phyloP scores from a whole-genome alignment of 2,797 vertebrate species.

The Periparus ater region DNA sequence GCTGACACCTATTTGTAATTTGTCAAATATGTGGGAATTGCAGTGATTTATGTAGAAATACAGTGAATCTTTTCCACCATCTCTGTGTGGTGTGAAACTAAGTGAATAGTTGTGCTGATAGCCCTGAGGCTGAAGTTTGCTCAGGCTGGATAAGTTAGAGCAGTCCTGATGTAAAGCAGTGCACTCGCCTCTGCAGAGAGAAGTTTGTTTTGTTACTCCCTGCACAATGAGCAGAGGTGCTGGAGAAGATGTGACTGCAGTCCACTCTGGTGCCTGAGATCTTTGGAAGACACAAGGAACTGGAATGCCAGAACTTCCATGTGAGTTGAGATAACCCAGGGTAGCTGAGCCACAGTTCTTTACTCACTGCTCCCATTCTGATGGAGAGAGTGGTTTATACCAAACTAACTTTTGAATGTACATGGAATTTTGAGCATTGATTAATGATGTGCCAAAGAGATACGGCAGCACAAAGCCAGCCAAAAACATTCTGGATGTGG shows the following conservation, averaged over 20 bases:
- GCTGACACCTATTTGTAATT: not conserved
- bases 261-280: not conserved
- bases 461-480: not conserved
- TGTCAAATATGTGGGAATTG: not conserved
- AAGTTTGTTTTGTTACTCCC: not conserved
- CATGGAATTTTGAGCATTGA: not conserved
- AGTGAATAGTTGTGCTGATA: not conserved
- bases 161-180: not conserved
- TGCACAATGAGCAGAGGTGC: not conserved
- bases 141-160: not conserved
- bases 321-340: not conserved
- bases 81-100: not conserved
- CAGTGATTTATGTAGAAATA: not conserved
- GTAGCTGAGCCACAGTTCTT: not conserved
- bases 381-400: not conserved
- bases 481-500: not conserved
- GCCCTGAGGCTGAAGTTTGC: not conserved
- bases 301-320: not conserved
- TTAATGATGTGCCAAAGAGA: not conserved
- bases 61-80: not conserved
- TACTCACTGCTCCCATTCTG: not conserved
- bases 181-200: not conserved
- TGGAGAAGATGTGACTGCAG: rapidly evolving
- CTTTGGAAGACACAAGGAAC: not conserved
- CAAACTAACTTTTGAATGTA: not conserved